phyloP scores from a whole-genome alignment of 2,113 vertebrate species.

The Pleuronectes platessa region DNA sequence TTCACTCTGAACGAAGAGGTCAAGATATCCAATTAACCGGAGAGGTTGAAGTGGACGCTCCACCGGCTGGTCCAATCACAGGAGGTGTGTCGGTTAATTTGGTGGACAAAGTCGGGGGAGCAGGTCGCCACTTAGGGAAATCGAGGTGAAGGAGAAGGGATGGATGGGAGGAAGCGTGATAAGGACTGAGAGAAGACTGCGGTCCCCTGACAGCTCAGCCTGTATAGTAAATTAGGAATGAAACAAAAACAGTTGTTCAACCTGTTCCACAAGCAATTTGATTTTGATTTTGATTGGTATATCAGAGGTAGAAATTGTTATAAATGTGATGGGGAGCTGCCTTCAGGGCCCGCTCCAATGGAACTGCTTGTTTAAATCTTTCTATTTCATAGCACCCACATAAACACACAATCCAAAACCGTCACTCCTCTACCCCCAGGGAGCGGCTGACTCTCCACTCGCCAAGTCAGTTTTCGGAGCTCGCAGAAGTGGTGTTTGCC shows the following conservation, averaged over 20 bases:
- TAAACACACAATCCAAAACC: conserved; percentile 14
- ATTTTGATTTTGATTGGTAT: too few relatives aligned
- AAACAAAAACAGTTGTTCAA: neutral
- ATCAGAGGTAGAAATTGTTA: too few relatives aligned
- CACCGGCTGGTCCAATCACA: conserved; percentile 7
- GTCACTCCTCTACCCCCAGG: conserved; percentile 36
- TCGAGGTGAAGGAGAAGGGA: neutral
- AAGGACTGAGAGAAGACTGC: neutral
- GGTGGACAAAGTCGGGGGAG: neutral
- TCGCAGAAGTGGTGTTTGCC: conserved; percentile 28
- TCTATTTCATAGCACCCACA: conserved; percentile 1
- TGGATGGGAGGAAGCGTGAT: neutral
- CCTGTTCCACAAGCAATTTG: neutral
- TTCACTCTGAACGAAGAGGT: conserved; percentile 49
- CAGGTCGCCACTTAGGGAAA: neutral
- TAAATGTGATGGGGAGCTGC: too few relatives aligned
- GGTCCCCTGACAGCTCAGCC: neutral
- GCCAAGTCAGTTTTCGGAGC: conserved; percentile 17
- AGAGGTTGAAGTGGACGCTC: conserved; percentile 60
- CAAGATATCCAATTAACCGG: conserved; percentile 70
- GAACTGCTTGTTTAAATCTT: too few relatives aligned
- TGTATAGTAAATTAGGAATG: neutral
- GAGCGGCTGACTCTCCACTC: conserved; percentile 28
- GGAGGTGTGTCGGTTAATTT: neutral
- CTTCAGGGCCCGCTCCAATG: too few relatives aligned